Evolutionary conservation across 2,113 vertebrate species (phyloP), one percentile per base, ranked within the genome.

Genomic region (Notarius lentiginosus): DNA sequence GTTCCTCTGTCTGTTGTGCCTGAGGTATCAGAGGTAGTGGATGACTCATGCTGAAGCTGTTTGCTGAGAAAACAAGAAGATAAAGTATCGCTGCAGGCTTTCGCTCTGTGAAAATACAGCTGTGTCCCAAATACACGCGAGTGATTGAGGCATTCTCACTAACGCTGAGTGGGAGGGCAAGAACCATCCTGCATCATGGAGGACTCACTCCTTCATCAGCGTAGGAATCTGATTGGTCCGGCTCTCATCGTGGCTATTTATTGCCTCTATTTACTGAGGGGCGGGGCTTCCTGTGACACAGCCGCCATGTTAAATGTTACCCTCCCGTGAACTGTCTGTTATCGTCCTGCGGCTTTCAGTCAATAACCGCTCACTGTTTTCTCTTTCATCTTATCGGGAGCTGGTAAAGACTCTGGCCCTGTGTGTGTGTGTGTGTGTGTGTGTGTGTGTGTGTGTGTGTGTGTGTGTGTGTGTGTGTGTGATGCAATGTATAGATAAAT

Each of bases 391-490:
- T 79, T 79, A 56, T 30, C 51, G 2, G 51, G 73, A 51, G 75
- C 51, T 17, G 49, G 4, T 15, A 17, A 1, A 15, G 22, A 76
- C 14, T 76, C 22, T 76, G 41, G 73, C n/a, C 73, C 47, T 0
- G 41, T 49, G n/a, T 68, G 65, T 18, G 30, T 34, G 30, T 68
- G 65, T 73, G 70, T 76, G 41, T 76, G 73, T 76, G 72, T 73
- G 70, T 73, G 75, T 77, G 75, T 77, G 49, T 77, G 75, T 77
- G 75, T 77, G 75, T 77, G n/a, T n/a, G n/a, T n/a, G n/a, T n/a
- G n/a, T n/a, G n/a, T n/a, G n/a, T n/a, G n/a, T n/a, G 49, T 55
- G 75, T n/a, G 51, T 77, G 11, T 77, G 75, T 77, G 49, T 56
- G 76, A n/a, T 79, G 76, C 76, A 79, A 56, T 55, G n/a, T 56